Percentiles rank a stretch among this genome's conserved stretches.
These are phyloP conservation scores for Chloroceryle aenea DNA, from an alignment of 2,113 vertebrate species.

Conservation along the genomic window DNA sequence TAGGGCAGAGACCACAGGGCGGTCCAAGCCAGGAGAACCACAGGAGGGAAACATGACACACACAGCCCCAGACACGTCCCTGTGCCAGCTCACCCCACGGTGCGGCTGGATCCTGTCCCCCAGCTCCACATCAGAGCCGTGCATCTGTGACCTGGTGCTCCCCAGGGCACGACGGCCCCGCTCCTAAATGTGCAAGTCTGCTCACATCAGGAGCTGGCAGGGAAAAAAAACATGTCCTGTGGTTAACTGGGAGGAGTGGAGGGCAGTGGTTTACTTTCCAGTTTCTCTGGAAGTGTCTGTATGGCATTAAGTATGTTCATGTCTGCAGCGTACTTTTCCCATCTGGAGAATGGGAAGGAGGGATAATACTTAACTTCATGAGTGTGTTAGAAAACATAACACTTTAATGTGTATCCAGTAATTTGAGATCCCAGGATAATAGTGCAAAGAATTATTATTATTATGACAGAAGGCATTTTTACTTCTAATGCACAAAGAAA, in stretches of 20 bases:
- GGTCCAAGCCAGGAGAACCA: background rate
- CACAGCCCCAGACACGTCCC: background rate
- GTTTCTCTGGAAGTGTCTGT: background rate
- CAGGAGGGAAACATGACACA: background rate
- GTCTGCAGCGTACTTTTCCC: background rate
- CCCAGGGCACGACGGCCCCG: background rate
- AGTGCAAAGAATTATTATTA: background rate
- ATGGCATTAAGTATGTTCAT: background rate
- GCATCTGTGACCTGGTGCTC: accelerated
- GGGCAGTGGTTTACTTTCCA: background rate
- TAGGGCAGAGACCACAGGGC: accelerated
- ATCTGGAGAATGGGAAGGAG: slow-evolving; percentile 14
- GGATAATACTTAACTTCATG: background rate
- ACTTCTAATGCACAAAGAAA: slow-evolving; percentile 30
- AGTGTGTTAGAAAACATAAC: background rate
- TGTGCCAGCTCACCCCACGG: background rate
- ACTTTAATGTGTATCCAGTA: slow-evolving; percentile 16
- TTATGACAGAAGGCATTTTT: slow-evolving; percentile 34
- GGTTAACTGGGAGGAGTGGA: background rate
- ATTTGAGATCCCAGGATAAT: background rate
- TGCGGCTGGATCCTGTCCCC: accelerated
- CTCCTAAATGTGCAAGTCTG: background rate
- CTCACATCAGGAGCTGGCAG: background rate
- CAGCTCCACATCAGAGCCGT: accelerated
- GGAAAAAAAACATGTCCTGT: background rate